phyloP scores from a whole-genome alignment of 1,140 invertebrate species.

The Alviniconcha marisindica region DNA sequence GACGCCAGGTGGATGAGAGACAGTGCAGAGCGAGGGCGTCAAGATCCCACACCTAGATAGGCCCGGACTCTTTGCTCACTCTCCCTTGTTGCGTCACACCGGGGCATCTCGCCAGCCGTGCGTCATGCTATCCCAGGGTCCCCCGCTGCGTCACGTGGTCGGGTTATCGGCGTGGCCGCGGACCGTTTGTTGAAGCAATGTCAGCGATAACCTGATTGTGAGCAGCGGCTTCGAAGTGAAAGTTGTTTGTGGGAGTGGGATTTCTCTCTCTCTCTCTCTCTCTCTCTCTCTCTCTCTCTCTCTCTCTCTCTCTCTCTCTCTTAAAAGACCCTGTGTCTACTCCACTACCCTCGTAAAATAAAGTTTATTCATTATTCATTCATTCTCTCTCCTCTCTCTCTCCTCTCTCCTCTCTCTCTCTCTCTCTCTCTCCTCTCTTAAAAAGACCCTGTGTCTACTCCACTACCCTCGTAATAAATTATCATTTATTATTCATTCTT shows the following conservation, averaged over 20 bases:
- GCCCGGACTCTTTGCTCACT: neutral
- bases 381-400: no score
- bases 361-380: no score
- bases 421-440: neutral
- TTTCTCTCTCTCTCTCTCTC: neutral
- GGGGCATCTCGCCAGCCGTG: neutral
- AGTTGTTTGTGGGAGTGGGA: neutral
- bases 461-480: no score
- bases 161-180: neutral
- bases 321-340: no score
- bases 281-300: neutral
- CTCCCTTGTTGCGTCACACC: neutral
- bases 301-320: no score
- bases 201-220: neutral
- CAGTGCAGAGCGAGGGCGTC: neutral
- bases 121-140: neutral
- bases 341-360: no score
- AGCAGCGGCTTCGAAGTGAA: neutral
- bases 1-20: neutral
- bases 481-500: no score
- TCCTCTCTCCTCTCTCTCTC: no score
- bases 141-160: constrained; percentile 1
- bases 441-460: no score
- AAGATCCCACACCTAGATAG: neutral
- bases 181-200: neutral